Percentiles rank a stretch among this genome's conserved stretches.
phyloP scores from a whole-genome alignment of 2,888 invertebrate genomes.

The Nemoura dubitans region DNA sequence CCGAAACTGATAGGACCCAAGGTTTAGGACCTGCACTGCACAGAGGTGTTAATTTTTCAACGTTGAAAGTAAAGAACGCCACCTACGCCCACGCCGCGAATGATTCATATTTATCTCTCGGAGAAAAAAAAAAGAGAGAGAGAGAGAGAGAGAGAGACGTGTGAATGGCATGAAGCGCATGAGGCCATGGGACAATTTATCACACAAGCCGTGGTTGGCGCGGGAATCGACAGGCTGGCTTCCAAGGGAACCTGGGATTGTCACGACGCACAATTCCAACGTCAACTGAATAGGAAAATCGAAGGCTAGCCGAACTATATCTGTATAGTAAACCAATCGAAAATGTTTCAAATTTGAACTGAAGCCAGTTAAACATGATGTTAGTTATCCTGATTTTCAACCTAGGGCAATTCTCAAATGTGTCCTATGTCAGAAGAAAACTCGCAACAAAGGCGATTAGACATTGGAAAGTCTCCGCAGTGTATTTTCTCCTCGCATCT shows the following conservation, averaged over 20 bases:
- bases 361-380: too few species aligned
- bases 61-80: not conserved
- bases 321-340: too few species aligned
- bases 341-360: too few species aligned
- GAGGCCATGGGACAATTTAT: not conserved
- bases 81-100: constrained; percentile 14
- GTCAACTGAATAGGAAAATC: not conserved
- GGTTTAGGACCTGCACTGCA: not conserved
- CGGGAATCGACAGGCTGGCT: not conserved
- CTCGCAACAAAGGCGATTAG: not conserved
- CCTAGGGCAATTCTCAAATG: too few species aligned
- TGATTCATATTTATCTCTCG: constrained; percentile 18
- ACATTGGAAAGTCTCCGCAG: not conserved
- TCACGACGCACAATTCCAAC: not conserved
- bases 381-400: too few species aligned
- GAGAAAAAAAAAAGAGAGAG: too few species aligned
- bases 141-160: too few species aligned
- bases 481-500: not conserved
- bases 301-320: too few species aligned
- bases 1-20: not conserved
- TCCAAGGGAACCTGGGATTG: not conserved
- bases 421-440: not conserved
- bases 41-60: constrained; percentile 33
- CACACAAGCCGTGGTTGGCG: not conserved
- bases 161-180: not conserved